These are phyloP conservation scores for Hozukius guyotensis DNA, from an alignment of 2,797 vertebrate genomes.

Conservation along the genomic window DNA sequence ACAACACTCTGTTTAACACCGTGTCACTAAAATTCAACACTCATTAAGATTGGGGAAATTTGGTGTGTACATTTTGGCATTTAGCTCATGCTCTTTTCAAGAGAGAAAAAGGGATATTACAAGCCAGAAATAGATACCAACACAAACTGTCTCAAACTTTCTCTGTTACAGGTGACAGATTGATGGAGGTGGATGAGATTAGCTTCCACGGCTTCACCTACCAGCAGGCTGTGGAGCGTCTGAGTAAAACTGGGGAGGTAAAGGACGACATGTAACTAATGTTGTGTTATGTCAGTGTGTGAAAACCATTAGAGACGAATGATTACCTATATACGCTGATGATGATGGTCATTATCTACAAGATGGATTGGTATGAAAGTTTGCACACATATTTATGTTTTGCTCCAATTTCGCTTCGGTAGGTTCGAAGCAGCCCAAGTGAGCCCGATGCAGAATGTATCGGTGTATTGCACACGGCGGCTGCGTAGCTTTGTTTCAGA, in stretches of 20 bases:
- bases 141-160: not conserved
- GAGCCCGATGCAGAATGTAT: no score
- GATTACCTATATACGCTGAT: not conserved
- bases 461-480: no score
- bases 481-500: no score
- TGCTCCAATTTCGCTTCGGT: no score
- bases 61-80: not conserved
- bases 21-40: not conserved
- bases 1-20: not conserved
- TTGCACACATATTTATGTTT: not conserved
- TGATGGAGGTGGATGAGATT: slow-evolving; percentile 86
- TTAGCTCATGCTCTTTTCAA: not conserved
- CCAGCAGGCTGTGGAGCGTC: slow-evolving; percentile 87
- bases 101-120: no score
- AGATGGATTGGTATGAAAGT: not conserved
- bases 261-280: not conserved
- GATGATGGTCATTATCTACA: not conserved
- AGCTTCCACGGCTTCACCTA: slow-evolving; percentile 86
- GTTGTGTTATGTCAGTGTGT: not conserved
- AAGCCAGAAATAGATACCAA: not conserved
- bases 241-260: slow-evolving; percentile 88
- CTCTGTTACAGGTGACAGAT: slow-evolving; percentile 81
- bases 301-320: not conserved
- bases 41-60: not conserved
- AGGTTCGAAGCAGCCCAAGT: no score